These are phyloP conservation scores for Bradysia coprophila DNA, from an alignment of 1,140 invertebrate species.

Conservation along the genomic window DNA sequence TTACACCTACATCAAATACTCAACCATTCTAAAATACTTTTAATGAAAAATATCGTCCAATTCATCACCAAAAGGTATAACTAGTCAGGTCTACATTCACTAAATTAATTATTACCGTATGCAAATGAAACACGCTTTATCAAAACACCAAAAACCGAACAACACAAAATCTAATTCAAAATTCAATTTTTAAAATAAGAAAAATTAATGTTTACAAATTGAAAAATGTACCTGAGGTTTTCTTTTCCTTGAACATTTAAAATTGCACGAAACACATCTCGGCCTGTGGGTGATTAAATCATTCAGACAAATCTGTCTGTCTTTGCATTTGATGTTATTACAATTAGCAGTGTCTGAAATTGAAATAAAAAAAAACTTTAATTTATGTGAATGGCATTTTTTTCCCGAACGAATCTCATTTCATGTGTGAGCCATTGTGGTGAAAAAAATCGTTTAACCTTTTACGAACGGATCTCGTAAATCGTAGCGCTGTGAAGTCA, in stretches of 20 bases:
- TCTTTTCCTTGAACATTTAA: slow-evolving; percentile 21
- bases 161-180: not conserved
- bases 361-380: slow-evolving; percentile 6
- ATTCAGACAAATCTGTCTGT: slow-evolving; percentile 54
- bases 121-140: too few relatives aligned
- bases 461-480: too few relatives aligned
- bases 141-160: too few relatives aligned
- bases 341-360: slow-evolving; percentile 57
- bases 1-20: too few relatives aligned
- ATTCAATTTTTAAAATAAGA: too few relatives aligned
- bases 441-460: too few relatives aligned
- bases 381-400: slow-evolving; percentile 12
- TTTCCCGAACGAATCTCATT: too few relatives aligned
- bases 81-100: not conserved
- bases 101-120: not conserved
- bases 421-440: too few relatives aligned
- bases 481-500: too few relatives aligned
- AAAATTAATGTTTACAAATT: not conserved
- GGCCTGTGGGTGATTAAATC: slow-evolving; percentile 50
- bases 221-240: slow-evolving; percentile 15
- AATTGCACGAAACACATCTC: slow-evolving; percentile 54
- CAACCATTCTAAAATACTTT: too few relatives aligned
- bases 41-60: too few relatives aligned
- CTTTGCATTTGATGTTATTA: slow-evolving; percentile 47
- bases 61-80: not conserved